Percentiles rank a stretch among this genome's conserved stretches.
Evolutionary conservation across 2,113 vertebrate species (phyloP).

Genomic region (Zosterops lateralis): DNA sequence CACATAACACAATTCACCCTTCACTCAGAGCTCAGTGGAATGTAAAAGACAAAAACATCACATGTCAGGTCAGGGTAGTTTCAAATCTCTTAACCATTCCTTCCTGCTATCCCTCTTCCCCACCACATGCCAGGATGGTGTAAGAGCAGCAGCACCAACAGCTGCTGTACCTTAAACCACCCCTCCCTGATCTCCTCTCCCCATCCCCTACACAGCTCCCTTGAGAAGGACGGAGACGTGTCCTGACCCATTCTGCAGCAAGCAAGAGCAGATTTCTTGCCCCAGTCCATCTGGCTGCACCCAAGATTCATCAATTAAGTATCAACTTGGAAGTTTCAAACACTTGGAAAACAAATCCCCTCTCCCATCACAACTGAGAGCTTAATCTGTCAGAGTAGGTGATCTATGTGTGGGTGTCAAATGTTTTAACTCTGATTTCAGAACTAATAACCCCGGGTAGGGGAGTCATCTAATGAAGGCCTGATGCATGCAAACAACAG

Average conservation of each 20-base stretch:
- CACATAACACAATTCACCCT: neutral
- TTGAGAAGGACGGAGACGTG: accelerated
- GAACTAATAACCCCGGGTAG: neutral
- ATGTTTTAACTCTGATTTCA: neutral
- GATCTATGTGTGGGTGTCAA: neutral
- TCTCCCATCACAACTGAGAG: neutral
- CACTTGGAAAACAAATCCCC: neutral
- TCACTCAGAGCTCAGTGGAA: neutral
- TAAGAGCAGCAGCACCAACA: neutral
- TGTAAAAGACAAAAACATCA: neutral
- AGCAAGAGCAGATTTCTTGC: neutral
- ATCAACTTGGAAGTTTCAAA: neutral
- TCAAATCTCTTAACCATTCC: neutral
- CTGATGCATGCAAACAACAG: neutral
- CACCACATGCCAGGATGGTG: neutral
- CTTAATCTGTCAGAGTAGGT: neutral
- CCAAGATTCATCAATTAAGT: neutral
- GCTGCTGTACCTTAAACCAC: neutral
- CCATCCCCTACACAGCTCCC: neutral
- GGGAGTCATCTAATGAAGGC: neutral
- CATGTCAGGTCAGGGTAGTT: neutral
- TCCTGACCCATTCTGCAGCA: neutral
- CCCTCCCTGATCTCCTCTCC: neutral
- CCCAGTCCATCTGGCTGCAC: neutral
- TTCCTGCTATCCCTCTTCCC: neutral